Percentiles rank a stretch among this genome's conserved stretches.
These are phyloP conservation scores for Xiphorhynchus elegans DNA, from an alignment of 2,113 vertebrate genomes.

Conservation along the genomic window DNA sequence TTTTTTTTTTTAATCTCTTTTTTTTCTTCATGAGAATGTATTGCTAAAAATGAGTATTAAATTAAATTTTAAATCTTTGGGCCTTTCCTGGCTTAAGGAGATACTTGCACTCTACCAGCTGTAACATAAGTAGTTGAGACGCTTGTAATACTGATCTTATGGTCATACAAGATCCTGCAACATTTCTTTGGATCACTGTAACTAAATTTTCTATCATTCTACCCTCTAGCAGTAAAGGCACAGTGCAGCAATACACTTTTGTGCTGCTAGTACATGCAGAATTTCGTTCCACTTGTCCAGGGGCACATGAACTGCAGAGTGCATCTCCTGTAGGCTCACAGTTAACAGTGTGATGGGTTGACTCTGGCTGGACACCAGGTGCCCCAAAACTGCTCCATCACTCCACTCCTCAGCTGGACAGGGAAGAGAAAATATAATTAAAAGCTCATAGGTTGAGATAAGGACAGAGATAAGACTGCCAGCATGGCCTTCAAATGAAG, in stretches of 20 bases:
- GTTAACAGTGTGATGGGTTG: background rate
- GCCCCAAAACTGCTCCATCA: background rate
- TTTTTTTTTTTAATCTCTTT: background rate
- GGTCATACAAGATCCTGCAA: background rate
- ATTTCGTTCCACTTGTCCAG: background rate
- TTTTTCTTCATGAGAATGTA: background rate
- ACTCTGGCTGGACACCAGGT: background rate
- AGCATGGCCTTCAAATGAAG: background rate
- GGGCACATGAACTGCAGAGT: background rate
- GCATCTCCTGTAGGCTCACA: background rate
- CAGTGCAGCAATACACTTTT: background rate
- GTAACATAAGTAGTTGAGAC: background rate
- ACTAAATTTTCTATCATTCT: background rate
- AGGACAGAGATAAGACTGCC: background rate
- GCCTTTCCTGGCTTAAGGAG: background rate
- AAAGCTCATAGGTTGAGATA: background rate
- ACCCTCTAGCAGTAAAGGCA: background rate
- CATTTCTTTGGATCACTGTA: background rate
- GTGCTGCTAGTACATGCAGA: background rate
- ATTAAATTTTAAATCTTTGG: background rate
- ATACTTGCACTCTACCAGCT: fast-evolving
- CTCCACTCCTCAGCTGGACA: background rate
- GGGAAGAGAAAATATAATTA: background rate
- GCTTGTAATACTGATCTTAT: background rate
- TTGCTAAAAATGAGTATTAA: background rate